These are phyloP conservation scores for Gopherus flavomarginatus DNA, from an alignment of 2,113 vertebrate genomes.

Conservation along the genomic window DNA sequence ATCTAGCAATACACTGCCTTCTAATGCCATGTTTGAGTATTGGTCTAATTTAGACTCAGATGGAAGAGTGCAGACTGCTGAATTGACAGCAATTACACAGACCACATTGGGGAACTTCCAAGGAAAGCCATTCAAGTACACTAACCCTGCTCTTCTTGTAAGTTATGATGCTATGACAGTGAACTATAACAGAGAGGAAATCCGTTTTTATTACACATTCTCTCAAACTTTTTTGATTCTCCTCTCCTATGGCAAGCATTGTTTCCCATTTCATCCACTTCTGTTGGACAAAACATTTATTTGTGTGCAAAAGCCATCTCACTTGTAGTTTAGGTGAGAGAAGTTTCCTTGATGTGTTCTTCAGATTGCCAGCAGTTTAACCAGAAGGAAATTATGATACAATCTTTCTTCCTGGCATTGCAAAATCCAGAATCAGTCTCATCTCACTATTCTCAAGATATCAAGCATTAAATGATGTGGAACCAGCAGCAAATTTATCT, in stretches of 20 bases:
- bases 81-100: not conserved
- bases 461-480: not conserved
- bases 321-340: not conserved
- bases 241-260: not conserved
- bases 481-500: not conserved
- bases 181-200: not conserved
- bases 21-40: accelerated
- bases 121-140: not conserved
- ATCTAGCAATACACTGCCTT: not conserved
- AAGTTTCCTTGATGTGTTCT: constrained; percentile 30
- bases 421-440: not conserved
- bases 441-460: constrained; percentile 6
- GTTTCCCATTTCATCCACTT: not conserved
- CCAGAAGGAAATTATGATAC: constrained; percentile 37
- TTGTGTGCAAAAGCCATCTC: constrained; percentile 25
- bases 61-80: not conserved
- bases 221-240: not conserved
- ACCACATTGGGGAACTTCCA: not conserved
- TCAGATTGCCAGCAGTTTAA: constrained; percentile 12
- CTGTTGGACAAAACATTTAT: not conserved
- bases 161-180: not conserved
- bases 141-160: not conserved
- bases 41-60: not conserved
- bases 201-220: not conserved
- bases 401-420: constrained; percentile 23